A percentile compares a stretch with the other conserved stretches of the same genome.
phyloP scores from a whole-genome alignment of 2,113 vertebrate species.

The Eonycteris spelaea region DNA sequence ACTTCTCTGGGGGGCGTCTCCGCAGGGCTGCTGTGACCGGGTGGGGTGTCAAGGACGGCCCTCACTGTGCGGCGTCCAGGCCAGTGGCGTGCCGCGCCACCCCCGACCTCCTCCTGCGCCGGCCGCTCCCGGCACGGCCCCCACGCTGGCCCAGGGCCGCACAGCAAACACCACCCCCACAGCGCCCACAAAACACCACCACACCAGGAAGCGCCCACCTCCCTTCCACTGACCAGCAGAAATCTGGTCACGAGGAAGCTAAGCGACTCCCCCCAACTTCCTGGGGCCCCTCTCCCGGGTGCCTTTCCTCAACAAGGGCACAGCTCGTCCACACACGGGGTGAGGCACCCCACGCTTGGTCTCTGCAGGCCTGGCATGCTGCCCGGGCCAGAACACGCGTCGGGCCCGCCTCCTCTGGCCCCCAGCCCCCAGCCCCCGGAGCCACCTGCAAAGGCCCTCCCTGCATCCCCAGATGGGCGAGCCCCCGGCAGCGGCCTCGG shows the following conservation, averaged over 20 bases:
- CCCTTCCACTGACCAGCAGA: rapidly evolving
- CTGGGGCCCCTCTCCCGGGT: rapidly evolving
- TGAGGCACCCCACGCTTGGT: rapidly evolving
- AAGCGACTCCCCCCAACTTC: rapidly evolving
- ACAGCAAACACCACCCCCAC: no score
- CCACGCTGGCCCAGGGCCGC: neutral
- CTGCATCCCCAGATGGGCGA: neutral
- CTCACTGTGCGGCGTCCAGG: rapidly evolving
- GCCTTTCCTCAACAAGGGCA: neutral
- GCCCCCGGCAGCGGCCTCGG: neutral
- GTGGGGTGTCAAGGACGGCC: rapidly evolving
- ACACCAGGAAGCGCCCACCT: no score
- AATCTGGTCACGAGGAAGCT: neutral
- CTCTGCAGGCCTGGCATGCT: neutral
- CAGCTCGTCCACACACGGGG: rapidly evolving
- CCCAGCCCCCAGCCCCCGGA: neutral
- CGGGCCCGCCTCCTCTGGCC: neutral
- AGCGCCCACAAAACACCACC: no score
- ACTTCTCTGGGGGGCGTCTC: neutral
- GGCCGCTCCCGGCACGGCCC: no score
- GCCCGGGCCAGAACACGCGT: rapidly evolving
- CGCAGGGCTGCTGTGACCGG: rapidly evolving
- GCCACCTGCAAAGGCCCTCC: neutral
- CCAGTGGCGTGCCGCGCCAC: no score
- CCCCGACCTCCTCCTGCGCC: no score